Conservation (phyloP, 2,113 vertebrate species). For the Antigone vipio region DNA sequence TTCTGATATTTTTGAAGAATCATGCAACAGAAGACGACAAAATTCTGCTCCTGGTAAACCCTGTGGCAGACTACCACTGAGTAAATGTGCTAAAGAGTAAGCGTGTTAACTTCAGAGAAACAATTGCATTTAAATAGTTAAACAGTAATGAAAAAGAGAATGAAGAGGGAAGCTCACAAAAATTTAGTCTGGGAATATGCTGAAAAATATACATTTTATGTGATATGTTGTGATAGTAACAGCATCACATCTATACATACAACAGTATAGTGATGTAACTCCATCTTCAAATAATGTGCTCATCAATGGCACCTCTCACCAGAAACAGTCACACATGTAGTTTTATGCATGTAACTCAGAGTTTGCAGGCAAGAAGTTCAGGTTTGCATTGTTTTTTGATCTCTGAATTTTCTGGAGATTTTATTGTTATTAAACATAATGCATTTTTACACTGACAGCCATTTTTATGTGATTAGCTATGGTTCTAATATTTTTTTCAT, state of each 20-base stretch:
- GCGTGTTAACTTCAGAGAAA: not conserved
- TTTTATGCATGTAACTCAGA: not conserved
- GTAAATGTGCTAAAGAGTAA: not conserved
- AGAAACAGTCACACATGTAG: not conserved
- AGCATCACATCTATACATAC: too few species aligned
- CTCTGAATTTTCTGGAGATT: not conserved
- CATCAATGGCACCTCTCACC: not conserved
- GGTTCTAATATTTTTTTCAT: not conserved
- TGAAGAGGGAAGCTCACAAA: not conserved
- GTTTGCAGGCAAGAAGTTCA: not conserved
- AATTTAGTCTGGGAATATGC: not conserved
- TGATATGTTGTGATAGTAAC: not conserved
- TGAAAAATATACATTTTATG: not conserved
- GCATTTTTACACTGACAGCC: not conserved
- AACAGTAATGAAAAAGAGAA: not conserved
- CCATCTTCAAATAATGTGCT: not conserved
- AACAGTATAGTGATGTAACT: not conserved
- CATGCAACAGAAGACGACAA: not conserved
- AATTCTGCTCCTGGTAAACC: not conserved
- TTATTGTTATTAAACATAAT: not conserved
- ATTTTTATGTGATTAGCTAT: not conserved
- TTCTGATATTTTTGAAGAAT: not conserved
- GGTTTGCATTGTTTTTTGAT: not conserved
- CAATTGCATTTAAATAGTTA: not conserved
- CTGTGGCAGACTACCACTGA: not conserved